Evolutionary conservation across 1,140 invertebrate species (phyloP).

Genomic region (Drosophila bocqueti): DNA sequence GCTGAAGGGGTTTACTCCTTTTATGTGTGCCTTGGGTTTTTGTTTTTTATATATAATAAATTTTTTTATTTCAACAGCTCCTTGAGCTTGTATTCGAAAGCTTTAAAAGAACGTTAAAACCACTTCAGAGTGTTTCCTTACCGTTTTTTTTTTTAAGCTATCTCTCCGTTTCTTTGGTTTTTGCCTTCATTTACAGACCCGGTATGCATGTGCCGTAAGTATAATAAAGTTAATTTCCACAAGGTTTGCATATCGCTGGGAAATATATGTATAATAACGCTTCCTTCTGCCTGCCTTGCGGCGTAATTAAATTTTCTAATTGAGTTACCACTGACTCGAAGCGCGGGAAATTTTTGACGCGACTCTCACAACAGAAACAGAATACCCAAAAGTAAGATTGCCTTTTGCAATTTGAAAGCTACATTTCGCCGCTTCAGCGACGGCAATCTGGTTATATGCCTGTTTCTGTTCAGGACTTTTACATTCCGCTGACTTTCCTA

Average conservation of each 20-base stretch:
- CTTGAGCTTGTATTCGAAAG: background rate
- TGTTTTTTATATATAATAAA: background rate
- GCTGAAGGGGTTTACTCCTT: background rate
- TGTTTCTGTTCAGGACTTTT: constrained; percentile 17
- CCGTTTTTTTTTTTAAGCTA: constrained; percentile 1
- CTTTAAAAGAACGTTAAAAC: background rate
- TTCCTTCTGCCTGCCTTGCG: constrained; percentile 9
- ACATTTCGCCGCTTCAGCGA: constrained; percentile 5
- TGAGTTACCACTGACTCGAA: constrained; percentile 47
- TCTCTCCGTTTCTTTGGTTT: constrained; percentile 1
- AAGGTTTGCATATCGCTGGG: constrained; percentile 11
- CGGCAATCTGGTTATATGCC: constrained; percentile 57
- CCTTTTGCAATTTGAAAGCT: constrained; percentile 53
- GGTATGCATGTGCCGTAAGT: constrained; percentile 19
- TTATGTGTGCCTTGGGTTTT: background rate
- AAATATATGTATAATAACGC: constrained; percentile 30
- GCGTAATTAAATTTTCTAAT: constrained; percentile 78
- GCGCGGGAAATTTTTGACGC: constrained; percentile 21
- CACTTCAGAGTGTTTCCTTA: background rate
- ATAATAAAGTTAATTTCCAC: constrained; percentile 37
- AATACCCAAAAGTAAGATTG: constrained; percentile 28
- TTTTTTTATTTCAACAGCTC: background rate
- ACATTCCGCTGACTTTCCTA: constrained; percentile 49
- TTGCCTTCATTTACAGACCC: constrained; percentile 1
- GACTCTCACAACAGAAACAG: constrained; percentile 11